Evolutionary conservation across 37 sponge, comb jelly and placozoan genomes (phyloP), one percentile per base, ranked within the genome.

Genomic region (Halisarca cf. caerulea): DNA sequence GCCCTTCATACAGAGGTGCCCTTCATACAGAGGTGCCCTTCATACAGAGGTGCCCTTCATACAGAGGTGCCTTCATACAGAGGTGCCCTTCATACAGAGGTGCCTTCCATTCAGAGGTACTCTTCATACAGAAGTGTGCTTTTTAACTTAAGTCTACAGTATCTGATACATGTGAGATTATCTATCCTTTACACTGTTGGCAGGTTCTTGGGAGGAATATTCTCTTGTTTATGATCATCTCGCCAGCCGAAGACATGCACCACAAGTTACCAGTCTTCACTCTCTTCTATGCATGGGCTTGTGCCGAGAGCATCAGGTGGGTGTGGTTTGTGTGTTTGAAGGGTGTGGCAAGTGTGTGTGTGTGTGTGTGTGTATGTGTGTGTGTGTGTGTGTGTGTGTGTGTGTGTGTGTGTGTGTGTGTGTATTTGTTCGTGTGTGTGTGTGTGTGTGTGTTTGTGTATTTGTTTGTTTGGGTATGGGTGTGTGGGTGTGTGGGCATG

Each of bases 201-300:
- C 84, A 95, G 93, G 89, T 90, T 17, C 27, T 83, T 36, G 96
- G 96, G 33, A 86, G 96, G 18, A 57, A 69, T 18, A 33, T 93
- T 17, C 33, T 96, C 11, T 61, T 96, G 58, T 93, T 90, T 79
- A 87, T 82, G 8, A 72, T 90, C 3, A 20, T 95, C 17, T 24
- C 9, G 21, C 85, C 89, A 14, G 71, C 66, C 34, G 77, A 78
- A 35, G 62, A 84, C 15, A 71, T 93, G 24, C 96, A 96, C 18
- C 20, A 70, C 5, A 73, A 88, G 53, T 91, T 88, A 9, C 58
- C 88, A 44, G 86, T 95, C 37, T 84, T 69, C 30, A 68, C 81
- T 36, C 88, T 95, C 23, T 95, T 92, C 83, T 80, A 90, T 21
- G 82, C 68, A 9, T 95, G 96, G 96, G 89, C 93, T 30, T 71